Evolutionary conservation across 2,888 invertebrate genomes (phyloP), one percentile per base, ranked within the genome.

Genomic region (Sericinus montela): DNA sequence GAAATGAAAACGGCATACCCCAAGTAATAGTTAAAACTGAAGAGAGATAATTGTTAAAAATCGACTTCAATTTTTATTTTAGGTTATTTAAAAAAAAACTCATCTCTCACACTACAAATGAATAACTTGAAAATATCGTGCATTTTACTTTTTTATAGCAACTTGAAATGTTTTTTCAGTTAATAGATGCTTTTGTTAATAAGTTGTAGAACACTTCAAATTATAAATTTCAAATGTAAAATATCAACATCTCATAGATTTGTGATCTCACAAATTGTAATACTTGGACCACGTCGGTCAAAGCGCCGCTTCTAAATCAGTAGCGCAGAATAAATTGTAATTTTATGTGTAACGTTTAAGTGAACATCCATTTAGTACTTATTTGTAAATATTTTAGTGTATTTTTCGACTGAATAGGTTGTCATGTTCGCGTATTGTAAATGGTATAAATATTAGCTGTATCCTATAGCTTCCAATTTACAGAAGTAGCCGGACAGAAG

Each of bases 361-460:
- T 14, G 30, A 38, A 38, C 23, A 49, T 43, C 3, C 28, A 40
- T 13, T 40, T 41, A 41, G 41, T 30, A 15, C 30, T 40, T 23
- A 45, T 6, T 45, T 50, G 50, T 50, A 50, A 50, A 50, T 50
- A 50, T 36, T 35, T 50, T 40, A 46, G 40, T 50, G 30, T 41
- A 50, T 30, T 44, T 16, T 32, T 40, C 44, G 50, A 50, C 45
- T 50, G 50, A 50, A 41, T 50, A 45, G 50, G 36, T 50, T 50
- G 50, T 50, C 48, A 19, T 19, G 19, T 38, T 35, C 45, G 30
- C 40, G 45, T 49, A 35, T 13, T 49, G 49, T 45, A 49, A 25
- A 44, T 44, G 29, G 3, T 43, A 47, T 47, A 32, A 37, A 35
- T 35, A 47, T n/a, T 16, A 41, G 35, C 28, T 45, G 35, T 34